Conservation (phyloP, 2,113 vertebrate genomes). For the Chiloscyllium plagiosum region DNA sequence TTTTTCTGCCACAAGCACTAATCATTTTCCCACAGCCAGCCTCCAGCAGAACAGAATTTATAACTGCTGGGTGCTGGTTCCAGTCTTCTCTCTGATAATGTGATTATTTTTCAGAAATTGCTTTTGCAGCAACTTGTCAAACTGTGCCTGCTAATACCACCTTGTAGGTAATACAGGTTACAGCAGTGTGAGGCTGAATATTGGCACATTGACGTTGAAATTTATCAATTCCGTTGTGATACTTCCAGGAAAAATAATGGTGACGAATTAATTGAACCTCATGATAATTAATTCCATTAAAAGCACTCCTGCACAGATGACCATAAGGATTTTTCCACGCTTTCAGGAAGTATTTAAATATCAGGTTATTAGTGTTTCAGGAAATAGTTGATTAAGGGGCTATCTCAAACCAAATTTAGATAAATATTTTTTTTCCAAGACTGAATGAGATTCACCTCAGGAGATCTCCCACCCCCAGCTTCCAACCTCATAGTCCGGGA, state of each 20-base stretch:
- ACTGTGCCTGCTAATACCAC: background rate
- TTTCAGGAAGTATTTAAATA: background rate
- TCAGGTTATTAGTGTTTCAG: background rate
- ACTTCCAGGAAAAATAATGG: background rate
- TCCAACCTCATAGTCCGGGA: no score
- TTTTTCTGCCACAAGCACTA: background rate
- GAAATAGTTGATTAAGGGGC: no score
- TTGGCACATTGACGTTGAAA: background rate
- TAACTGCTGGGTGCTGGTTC: background rate
- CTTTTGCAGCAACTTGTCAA: background rate
- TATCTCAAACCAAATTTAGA: no score
- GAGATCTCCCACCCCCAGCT: no score
- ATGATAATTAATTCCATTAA: background rate
- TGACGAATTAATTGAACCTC: background rate
- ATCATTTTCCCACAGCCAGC: background rate
- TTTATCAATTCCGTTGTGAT: background rate
- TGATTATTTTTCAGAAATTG: constrained; percentile 21
- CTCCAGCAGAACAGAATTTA: background rate
- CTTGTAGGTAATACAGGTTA: background rate
- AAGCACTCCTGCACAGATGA: background rate
- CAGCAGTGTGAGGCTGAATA: background rate
- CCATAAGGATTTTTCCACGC: background rate
- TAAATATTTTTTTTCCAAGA: no score
- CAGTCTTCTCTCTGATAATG: background rate
- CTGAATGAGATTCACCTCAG: no score